Percentiles rank a stretch among this genome's conserved stretches.
phyloP scores from a whole-genome alignment of 2,888 invertebrate species.

The Xylocampa areola region DNA sequence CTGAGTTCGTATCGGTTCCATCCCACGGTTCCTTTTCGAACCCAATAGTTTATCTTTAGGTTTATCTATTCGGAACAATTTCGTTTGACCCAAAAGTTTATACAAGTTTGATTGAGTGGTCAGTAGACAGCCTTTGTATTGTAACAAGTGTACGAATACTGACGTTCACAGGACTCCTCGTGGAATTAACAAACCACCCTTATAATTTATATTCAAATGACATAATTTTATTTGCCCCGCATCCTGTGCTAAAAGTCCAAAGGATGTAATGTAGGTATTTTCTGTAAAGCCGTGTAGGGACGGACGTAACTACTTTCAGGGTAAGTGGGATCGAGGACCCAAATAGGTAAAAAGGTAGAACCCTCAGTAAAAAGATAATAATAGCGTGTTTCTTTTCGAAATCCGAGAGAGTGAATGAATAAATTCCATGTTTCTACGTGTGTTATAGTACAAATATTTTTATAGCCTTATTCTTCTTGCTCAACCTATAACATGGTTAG shows the following conservation, averaged over 20 bases:
- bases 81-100: constrained; percentile 68
- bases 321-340: constrained; percentile 43
- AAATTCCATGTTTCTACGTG: constrained; percentile 15
- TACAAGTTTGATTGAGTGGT: constrained; percentile 63
- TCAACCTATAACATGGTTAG: too few relatives aligned
- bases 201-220: constrained; percentile 63
- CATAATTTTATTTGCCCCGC: constrained; percentile 57
- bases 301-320: constrained; percentile 43
- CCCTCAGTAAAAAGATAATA: constrained; percentile 40
- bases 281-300: constrained; percentile 36
- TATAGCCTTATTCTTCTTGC: background rate
- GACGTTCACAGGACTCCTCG: constrained; percentile 22
- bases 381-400: constrained; percentile 33
- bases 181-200: constrained; percentile 46
- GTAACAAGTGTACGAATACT: constrained; percentile 25
- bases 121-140: constrained; percentile 44
- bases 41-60: constrained; percentile 52
- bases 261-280: constrained; percentile 31
- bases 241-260: constrained; percentile 41
- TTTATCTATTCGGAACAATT: constrained; percentile 55
- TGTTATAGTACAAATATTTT: constrained; percentile 20
- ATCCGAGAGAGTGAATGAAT: constrained; percentile 37
- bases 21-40: constrained; percentile 33
- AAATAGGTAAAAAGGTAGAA: constrained; percentile 49
- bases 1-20: constrained; percentile 18